Conservation (phyloP, 2,113 vertebrate species). For the Plecturocebus donacophilus region DNA sequence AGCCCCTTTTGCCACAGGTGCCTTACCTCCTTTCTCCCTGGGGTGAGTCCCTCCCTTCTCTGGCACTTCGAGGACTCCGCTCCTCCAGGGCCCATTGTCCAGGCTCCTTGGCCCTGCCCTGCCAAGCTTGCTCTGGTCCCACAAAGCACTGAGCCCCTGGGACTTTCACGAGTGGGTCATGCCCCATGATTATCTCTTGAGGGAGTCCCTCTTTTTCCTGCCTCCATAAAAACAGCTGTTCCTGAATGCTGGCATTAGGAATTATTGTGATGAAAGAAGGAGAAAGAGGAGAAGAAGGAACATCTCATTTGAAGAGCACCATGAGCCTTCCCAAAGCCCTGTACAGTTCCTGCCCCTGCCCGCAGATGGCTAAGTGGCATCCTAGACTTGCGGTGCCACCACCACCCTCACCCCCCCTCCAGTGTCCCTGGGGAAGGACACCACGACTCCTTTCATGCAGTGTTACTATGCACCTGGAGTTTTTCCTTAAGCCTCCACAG, state of each 20-base stretch:
- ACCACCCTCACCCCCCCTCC: background rate
- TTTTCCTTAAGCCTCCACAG: rapidly evolving
- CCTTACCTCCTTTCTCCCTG: background rate
- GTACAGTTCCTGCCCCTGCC: too few relatives aligned
- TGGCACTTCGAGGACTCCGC: background rate
- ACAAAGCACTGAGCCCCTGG: background rate
- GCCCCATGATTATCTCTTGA: background rate
- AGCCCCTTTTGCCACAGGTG: background rate
- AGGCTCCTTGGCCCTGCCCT: background rate
- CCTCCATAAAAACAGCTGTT: background rate
- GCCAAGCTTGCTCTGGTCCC: background rate
- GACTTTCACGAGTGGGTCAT: background rate
- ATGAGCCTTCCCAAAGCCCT: background rate
- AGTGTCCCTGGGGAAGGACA: background rate
- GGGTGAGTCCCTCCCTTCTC: background rate
- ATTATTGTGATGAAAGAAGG: background rate
- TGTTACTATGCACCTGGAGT: background rate
- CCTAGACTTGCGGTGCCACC: background rate
- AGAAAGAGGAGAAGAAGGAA: background rate
- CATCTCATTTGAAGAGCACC: background rate
- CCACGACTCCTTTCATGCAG: background rate
- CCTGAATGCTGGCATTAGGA: background rate
- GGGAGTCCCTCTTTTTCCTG: background rate
- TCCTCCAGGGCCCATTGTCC: background rate
- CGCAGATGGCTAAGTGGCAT: background rate